Evolutionary conservation across 2,113 vertebrate species (phyloP), one percentile per base, ranked within the genome.

Genomic region (Petroica traversi): DNA sequence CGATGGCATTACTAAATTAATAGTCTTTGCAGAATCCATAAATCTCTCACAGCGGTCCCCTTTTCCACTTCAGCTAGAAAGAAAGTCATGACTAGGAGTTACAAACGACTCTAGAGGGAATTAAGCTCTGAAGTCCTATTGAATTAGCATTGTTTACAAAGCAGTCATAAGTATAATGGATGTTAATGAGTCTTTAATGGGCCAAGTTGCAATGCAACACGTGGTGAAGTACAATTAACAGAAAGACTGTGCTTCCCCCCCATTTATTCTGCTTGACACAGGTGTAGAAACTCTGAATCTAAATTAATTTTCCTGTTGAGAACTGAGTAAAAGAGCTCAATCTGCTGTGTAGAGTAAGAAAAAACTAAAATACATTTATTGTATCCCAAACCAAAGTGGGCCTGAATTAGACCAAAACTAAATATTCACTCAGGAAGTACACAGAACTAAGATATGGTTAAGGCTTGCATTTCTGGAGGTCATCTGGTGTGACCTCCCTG

Each of bases 61-160:
- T 68, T 82, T 83, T 45, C 85, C 59, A 77, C 88, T 89, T 93
- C 33, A 85, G 38, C 40, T 55, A 71, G 52, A 82, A 91, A 81
- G 29, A 48, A 85, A 92, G 48, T 76, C 17, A 54, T 28, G 55
- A 34, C 24, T 66, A 58, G 43, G 36, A 82, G 58, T 75, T 84
- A 80, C 62, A 95, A 91, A 95, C 51, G 71, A 54, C 81, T 66
- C 88, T 24, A 59, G 67, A 85, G 74, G 78, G 94, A 96, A 95
- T 94, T 92, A 80, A 57, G 55, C 29, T 91, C 87, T 67, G 58
- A 87, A 92, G 90, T 93, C 81, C 77, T 69, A 83, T 51, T 76
- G 87, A 93, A 95, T 96, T 95, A 85, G 63, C 40, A 74, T 93
- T 94, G 92, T 97, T 96, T 95, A 91, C 93, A 93, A 78, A 96